phyloP scores from a whole-genome alignment of 2,888 invertebrate genomes.

The Holacanthella duospinosa region DNA sequence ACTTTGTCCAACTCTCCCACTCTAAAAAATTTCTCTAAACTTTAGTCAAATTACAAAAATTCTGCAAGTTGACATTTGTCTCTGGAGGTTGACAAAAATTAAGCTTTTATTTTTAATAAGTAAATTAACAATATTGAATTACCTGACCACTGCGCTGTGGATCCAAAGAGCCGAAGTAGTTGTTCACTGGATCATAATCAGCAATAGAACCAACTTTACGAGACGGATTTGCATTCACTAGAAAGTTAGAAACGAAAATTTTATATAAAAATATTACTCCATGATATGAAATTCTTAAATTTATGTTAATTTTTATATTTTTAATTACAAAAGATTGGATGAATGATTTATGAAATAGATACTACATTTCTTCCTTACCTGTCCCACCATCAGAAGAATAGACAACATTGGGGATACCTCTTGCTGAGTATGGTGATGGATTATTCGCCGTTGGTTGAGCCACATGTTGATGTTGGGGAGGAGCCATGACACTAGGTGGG shows the following conservation, averaged over 20 bases:
- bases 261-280: not conserved
- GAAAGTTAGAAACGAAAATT: slow-evolving; percentile 23
- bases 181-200: slow-evolving; percentile 89
- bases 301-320: too few species aligned
- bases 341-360: not conserved
- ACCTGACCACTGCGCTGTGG: slow-evolving; percentile 19
- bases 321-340: too few species aligned
- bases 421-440: slow-evolving; percentile 33
- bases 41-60: not conserved
- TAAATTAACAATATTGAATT: not conserved
- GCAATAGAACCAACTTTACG: slow-evolving; percentile 79
- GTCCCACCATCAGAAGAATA: slow-evolving; percentile 67
- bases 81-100: not conserved
- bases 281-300: not conserved
- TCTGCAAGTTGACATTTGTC: not conserved
- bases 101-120: not conserved
- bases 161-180: slow-evolving; percentile 63
- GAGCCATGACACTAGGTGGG: slow-evolving; percentile 16
- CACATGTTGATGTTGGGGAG: slow-evolving; percentile 41
- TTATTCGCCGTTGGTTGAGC: slow-evolving; percentile 9
- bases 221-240: slow-evolving; percentile 48
- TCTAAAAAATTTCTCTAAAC: slow-evolving; percentile 13
- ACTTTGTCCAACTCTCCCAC: slow-evolving; percentile 31
- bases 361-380: too few species aligned
- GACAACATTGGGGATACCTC: slow-evolving; percentile 48